Conservation (phyloP, 1,140 invertebrate genomes). For the Riptortus pedestris region DNA sequence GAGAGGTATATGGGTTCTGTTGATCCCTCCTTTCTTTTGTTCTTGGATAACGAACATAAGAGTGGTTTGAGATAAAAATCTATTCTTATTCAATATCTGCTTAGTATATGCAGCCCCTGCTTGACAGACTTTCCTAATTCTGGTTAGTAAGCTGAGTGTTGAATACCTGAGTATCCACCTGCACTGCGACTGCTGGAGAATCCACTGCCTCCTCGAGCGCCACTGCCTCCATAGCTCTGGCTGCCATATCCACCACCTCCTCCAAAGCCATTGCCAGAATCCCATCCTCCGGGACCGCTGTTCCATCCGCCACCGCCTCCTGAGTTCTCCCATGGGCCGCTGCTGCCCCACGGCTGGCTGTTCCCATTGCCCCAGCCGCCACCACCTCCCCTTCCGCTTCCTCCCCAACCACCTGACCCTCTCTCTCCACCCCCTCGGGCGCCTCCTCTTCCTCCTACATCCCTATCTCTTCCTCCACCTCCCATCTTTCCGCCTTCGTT, state of each 20-base stretch:
- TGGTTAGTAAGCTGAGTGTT: no score
- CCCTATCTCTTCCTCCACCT: conserved; percentile 27
- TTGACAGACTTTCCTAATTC: no score
- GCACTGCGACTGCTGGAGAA: conserved; percentile 19
- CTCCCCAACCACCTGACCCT: conserved; percentile 23
- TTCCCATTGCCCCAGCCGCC: conserved; percentile 22
- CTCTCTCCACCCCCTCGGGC: conserved; percentile 30
- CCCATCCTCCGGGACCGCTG: conserved; percentile 26
- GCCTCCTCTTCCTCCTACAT: conserved; percentile 30
- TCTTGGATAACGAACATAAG: no score
- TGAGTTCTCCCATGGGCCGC: conserved; percentile 29
- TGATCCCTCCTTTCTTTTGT: no score
- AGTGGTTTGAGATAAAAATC: no score
- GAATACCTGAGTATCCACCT: conserved; percentile 8
- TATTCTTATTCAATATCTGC: no score
- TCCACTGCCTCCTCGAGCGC: conserved; percentile 1
- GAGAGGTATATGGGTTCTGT: no score
- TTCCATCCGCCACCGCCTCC: conserved; percentile 28
- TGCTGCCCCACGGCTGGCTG: conserved; percentile 21
- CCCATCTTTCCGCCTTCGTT: conserved; percentile 27
- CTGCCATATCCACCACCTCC: conserved; percentile 23
- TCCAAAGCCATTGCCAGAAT: conserved; percentile 27
- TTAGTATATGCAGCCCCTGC: no score
- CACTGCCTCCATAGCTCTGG: conserved; percentile 14
- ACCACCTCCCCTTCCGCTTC: conserved; percentile 21